A percentile compares a stretch with the other conserved stretches of the same genome.
These are phyloP conservation scores for Drosophila sproati DNA, from an alignment of 1,140 invertebrate species.

Conservation along the genomic window DNA sequence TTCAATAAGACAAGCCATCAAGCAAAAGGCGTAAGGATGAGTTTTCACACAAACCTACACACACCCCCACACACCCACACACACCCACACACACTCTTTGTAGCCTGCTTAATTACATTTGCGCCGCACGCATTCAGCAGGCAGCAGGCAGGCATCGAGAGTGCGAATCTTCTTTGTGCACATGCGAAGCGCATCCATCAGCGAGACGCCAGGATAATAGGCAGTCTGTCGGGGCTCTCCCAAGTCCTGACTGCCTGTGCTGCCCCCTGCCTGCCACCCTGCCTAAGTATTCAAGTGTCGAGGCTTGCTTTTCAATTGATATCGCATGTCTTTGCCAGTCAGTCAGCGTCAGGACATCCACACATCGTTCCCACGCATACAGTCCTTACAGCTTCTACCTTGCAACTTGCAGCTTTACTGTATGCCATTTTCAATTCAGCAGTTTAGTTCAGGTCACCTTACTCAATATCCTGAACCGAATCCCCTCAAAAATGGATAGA, in stretches of 20 bases:
- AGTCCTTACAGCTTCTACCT: conserved; percentile 17
- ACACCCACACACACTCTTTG: not conserved
- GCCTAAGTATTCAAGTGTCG: conserved; percentile 50
- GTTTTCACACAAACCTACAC: not conserved
- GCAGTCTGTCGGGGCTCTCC: conserved; percentile 2
- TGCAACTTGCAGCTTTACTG: conserved; percentile 28
- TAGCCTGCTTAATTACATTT: conserved; percentile 78
- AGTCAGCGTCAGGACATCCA: conserved; percentile 16
- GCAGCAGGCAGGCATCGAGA: not conserved
- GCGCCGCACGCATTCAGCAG: conserved; percentile 52
- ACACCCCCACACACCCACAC: not conserved
- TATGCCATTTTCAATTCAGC: conserved; percentile 69
- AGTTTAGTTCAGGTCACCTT: too few relatives aligned
- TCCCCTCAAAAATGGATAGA: too few relatives aligned
- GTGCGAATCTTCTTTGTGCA: conserved; percentile 15
- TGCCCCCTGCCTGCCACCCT: not conserved
- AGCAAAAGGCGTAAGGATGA: not conserved
- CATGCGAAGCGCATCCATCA: conserved; percentile 70
- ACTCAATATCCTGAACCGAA: too few relatives aligned
- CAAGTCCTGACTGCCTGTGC: not conserved
- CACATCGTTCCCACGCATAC: conserved; percentile 1
- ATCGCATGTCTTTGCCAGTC: conserved; percentile 61
- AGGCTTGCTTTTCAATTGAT: conserved; percentile 53
- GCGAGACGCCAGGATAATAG: conserved; percentile 48
- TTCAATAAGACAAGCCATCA: conserved; percentile 50